Base-by-base conservation (phyloP, 2,797 vertebrate genomes). In the Mormyrops boulengeri region DNA sequence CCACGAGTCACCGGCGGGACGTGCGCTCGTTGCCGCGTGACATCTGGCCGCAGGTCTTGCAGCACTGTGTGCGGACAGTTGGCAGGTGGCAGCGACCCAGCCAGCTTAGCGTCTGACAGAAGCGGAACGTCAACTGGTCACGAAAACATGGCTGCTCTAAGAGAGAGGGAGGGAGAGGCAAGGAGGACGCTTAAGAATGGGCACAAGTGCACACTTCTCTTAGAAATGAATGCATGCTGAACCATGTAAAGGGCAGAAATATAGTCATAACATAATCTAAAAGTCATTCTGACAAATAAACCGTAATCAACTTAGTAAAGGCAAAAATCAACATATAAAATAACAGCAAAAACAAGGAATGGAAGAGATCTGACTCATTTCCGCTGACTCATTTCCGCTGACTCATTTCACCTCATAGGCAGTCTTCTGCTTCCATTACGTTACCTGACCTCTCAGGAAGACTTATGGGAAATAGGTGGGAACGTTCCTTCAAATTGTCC, bases 61-160 rank as follows among this genome's bases (percentile, higher is more conserved):
- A 99, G 95, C 98, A 99, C 94, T 98, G 97, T 0, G 92, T 50
- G 0, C 41, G 93, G 1, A 99, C 93, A 0, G 96, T 94, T 0
- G 96, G 92, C 85, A 97, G 92, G 14, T 92, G 94, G 94, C 98
- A 99, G 1, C 95, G 94, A n/a, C 97, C 96, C 19, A 99, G 95
- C 90, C 95, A 93, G 55, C 93, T 96, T 84, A 99, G 96, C 0
- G 96, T 97, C 93, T 95, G 97, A 90, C 98, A 99, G 95, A 99
- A 97, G 85, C 94, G 91, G 47, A 96, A 95, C 0, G 96, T 94
- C 77, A 99, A 93, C 38, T 94, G 97, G 91, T 99, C 97, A 0
- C 93, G 96, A 82, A 95, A 93, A 12, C 98, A 99, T n/a, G 69
- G 88, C 0, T 91, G 88, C 91, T 93, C 96, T 97, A 95, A 55